These are phyloP conservation scores for Anguilla marmorata DNA, from an alignment of 2,797 vertebrate genomes.

Conservation along the genomic window DNA sequence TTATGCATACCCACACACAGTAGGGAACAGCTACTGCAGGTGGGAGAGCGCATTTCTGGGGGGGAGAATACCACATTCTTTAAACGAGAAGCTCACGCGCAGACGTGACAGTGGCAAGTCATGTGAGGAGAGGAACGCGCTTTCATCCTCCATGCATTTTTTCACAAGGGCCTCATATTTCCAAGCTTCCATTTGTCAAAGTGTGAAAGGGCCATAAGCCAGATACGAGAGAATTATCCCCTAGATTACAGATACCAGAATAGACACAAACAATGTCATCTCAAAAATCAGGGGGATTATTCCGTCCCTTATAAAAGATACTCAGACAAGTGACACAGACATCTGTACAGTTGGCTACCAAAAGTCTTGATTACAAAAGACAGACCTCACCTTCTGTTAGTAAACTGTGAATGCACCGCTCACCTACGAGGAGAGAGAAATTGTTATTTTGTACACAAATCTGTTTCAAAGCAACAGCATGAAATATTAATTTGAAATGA, in stretches of 20 bases:
- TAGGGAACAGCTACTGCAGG: background rate
- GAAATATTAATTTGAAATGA: background rate
- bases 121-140: background rate
- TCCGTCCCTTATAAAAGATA: background rate
- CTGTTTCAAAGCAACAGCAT: background rate
- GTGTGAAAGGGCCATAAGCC: background rate
- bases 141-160: background rate
- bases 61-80: background rate
- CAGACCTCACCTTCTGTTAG: slow-evolving; percentile 79
- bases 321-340: background rate
- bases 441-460: background rate
- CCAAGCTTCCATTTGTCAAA: background rate
- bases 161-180: background rate
- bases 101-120: background rate
- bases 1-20: background rate
- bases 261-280: background rate
- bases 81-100: background rate
- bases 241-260: background rate
- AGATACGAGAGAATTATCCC: background rate
- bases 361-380: background rate
- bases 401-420: slow-evolving; percentile 74
- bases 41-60: background rate
- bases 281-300: background rate
- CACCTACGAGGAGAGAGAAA: slow-evolving; percentile 71
- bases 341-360: background rate